Percentiles rank a stretch among this genome's conserved stretches.
Evolutionary conservation across 1,140 invertebrate genomes (phyloP).

Genomic region (Sycophila sp.): DNA sequence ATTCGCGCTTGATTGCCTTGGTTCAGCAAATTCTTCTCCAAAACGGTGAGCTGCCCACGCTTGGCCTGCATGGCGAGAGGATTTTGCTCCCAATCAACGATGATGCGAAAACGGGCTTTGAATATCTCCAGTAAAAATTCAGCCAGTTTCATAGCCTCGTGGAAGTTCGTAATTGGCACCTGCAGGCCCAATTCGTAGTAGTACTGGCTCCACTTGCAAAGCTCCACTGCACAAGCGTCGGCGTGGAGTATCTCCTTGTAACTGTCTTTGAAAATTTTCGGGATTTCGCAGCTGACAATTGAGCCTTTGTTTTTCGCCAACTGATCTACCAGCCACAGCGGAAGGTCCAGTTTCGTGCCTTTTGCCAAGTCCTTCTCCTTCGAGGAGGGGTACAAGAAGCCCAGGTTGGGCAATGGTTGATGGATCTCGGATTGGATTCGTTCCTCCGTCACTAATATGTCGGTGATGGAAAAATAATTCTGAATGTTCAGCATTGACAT

Average conservation of each 20-base stretch:
- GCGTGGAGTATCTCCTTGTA: conserved; percentile 33
- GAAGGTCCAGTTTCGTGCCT: conserved; percentile 20
- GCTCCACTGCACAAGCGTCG: conserved; percentile 31
- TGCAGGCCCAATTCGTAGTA: conserved; percentile 32
- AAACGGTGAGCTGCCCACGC: background rate
- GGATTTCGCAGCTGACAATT: conserved; percentile 7
- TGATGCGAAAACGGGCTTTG: conserved; percentile 24
- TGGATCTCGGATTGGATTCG: conserved; percentile 13
- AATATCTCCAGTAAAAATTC: conserved; percentile 30
- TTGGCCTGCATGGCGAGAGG: background rate
- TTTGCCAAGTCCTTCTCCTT: conserved; percentile 4
- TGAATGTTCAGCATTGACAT: conserved; percentile 13
- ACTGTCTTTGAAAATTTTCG: conserved; percentile 24
- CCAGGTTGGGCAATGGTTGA: conserved; percentile 8
- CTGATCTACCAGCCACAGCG: conserved; percentile 13
- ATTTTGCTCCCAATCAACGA: conserved; percentile 27
- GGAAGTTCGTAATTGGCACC: background rate
- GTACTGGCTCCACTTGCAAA: conserved; percentile 29
- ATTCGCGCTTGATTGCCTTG: conserved; percentile 4
- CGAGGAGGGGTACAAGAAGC: conserved; percentile 15
- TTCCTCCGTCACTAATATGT: conserved; percentile 28
- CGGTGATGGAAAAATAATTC: conserved; percentile 29
- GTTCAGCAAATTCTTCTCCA: conserved; percentile 17
- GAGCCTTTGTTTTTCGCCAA: background rate
- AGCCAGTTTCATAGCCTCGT: background rate